A percentile compares a stretch with the other conserved stretches of the same genome.
These are phyloP conservation scores for Tetramorium parvispinum DNA, from an alignment of 1,140 invertebrate genomes.

Conservation along the genomic window DNA sequence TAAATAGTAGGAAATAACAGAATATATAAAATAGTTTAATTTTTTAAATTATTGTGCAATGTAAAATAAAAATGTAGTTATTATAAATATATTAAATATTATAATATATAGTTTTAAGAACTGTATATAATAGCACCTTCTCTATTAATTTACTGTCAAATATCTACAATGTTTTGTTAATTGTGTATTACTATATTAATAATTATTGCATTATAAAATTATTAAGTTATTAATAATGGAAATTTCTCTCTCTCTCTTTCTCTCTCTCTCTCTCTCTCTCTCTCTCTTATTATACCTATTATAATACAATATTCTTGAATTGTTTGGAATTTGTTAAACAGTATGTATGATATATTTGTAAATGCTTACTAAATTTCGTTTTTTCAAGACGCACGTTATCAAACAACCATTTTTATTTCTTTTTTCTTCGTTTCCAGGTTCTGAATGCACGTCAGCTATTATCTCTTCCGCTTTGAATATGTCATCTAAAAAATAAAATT, in stretches of 20 bases:
- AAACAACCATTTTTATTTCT: neutral
- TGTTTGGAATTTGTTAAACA: too few species aligned
- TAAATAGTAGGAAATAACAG: neutral
- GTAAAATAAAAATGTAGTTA: neutral
- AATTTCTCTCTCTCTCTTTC: too few species aligned
- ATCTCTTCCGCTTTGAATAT: neutral
- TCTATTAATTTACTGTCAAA: neutral
- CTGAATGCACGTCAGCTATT: neutral
- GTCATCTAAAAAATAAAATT: neutral
- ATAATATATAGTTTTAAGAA: neutral
- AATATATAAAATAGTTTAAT: too few species aligned
- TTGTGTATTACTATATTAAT: neutral
- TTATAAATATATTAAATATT: neutral
- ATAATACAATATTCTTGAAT: neutral
- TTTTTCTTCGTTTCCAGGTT: conserved; percentile 25
- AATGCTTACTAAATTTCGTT: neutral
- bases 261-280: too few species aligned
- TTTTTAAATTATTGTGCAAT: too few species aligned
- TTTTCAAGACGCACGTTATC: neutral
- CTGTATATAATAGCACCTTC: neutral
- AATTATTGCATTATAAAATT: neutral
- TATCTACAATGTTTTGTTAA: neutral
- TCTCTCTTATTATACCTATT: too few species aligned
- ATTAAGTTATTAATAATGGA: neutral
- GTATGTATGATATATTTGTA: neutral